Evolutionary conservation across 2,888 invertebrate species (phyloP), one percentile per base, ranked within the genome.

Genomic region (Aelia acuminata): DNA sequence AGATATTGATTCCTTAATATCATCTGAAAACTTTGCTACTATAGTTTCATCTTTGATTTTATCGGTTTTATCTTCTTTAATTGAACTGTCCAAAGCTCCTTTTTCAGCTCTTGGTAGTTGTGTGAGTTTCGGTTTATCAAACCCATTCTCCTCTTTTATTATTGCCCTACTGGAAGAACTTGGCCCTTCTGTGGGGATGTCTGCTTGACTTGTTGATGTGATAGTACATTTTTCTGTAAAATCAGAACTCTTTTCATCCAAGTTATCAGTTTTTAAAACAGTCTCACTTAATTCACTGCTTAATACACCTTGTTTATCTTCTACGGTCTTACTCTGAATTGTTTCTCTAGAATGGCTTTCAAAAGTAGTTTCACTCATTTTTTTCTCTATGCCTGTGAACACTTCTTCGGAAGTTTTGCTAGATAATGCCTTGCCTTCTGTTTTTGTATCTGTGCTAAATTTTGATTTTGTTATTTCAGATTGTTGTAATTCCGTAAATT

Each of bases 91-190:
- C 53, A 85, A 53, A 22, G 47, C 35, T n/a, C 84, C 70, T 53
- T 80, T 88, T 84, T 88, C 88, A 49, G n/a, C 84, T 35, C 39
- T 88, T 88, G 53, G 18, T 49, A 49, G 48, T 4, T 53, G 84
- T 13, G n/a, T 4, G 11, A 18, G 31, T 39, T 20, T 53, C 4
- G 57, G 39, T 85, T 39, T 39, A n/a, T 3, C n/a, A 20, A 35
- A 1, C 3, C 3, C n/a, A 53, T 20, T 20, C n/a, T 20, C 20
- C 11, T 57, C 57, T 39, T 11, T 49, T 31, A 31, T 50, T 15
- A 18, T 35, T 49, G 50, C 8, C 8, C n/a, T 57, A 5, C 35
- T 57, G 13, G 53, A 22, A 39, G 13, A 57, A 15, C 39, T 53
- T 18, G 39, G 13, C 0, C 57, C 53, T 85, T 84, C 50, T 49